phyloP scores from a whole-genome alignment of 2,113 vertebrate species.

The Colius striatus region DNA sequence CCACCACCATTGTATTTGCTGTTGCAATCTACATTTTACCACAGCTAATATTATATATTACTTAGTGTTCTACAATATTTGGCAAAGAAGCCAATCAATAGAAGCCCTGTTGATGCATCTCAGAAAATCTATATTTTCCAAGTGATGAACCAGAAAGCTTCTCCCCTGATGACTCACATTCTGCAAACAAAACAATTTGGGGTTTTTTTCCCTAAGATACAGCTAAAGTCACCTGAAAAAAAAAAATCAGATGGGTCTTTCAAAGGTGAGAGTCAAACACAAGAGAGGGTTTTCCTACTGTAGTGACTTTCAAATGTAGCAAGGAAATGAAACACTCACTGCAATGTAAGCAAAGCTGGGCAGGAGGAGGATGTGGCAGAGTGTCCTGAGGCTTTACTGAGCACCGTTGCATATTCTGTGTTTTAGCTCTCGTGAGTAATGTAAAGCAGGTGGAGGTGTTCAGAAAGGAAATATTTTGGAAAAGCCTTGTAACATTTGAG shows the following conservation, averaged over 20 bases:
- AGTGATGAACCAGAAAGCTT: constrained; percentile 14
- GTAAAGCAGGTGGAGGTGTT: neutral
- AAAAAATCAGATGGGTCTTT: constrained; percentile 18
- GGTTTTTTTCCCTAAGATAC: neutral
- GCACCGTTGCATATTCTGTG: neutral
- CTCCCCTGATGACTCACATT: neutral
- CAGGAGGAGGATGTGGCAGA: neutral
- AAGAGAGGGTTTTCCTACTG: neutral
- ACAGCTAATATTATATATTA: constrained; percentile 36
- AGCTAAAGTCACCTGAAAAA: constrained; percentile 8
- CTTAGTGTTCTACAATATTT: neutral
- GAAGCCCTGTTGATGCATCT: constrained; percentile 1
- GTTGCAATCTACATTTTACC: neutral
- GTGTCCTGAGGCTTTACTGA: neutral
- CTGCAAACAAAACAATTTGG: neutral
- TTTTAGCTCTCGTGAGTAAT: neutral
- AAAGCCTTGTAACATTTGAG: neutral
- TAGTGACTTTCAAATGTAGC: neutral
- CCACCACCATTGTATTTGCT: neutral
- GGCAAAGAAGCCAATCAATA: constrained; percentile 29
- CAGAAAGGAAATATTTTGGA: neutral
- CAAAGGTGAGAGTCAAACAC: neutral
- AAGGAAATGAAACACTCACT: constrained; percentile 19
- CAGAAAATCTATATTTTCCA: constrained; percentile 31
- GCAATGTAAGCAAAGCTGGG: neutral